Evolutionary conservation across 2,113 vertebrate genomes (phyloP).

Genomic region (Pachypanchax playfairii): DNA sequence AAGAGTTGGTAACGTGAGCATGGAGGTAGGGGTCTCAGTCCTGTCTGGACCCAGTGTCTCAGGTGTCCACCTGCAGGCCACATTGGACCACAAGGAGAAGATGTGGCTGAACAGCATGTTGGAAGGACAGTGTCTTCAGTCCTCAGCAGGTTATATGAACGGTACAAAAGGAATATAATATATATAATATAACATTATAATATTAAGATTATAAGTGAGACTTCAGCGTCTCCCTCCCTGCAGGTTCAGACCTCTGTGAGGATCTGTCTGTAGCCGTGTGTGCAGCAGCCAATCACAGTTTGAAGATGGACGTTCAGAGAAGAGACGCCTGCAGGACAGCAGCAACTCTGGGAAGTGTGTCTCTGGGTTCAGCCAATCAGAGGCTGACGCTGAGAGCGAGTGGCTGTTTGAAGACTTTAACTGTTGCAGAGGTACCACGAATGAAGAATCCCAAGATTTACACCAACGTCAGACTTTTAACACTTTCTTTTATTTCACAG

Average conservation of each 20-base stretch:
- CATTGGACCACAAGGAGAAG: slow-evolving; percentile 73
- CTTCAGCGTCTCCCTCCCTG: not conserved
- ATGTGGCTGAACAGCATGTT: slow-evolving; percentile 75
- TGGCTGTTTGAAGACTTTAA: slow-evolving; percentile 72
- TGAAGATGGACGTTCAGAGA: slow-evolving; percentile 69
- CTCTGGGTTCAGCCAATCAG: slow-evolving; percentile 70
- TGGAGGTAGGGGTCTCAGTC: slow-evolving; percentile 74
- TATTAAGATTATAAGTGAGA: not conserved
- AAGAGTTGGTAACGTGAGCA: slow-evolving; percentile 77
- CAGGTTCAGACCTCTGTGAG: slow-evolving; percentile 66
- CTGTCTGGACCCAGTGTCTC: slow-evolving; percentile 64
- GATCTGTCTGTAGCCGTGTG: slow-evolving; percentile 75
- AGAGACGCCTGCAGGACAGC: slow-evolving; percentile 37
- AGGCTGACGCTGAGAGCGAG: slow-evolving; percentile 73
- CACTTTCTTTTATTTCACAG: slow-evolving; percentile 54
- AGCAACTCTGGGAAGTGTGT: slow-evolving; percentile 68
- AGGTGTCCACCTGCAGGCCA: slow-evolving; percentile 76
- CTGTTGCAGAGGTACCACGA: slow-evolving; percentile 74
- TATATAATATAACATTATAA: too few relatives aligned
- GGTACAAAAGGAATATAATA: too few relatives aligned
- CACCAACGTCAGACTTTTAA: not conserved
- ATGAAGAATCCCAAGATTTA: too few relatives aligned
- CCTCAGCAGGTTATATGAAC: slow-evolving; percentile 71
- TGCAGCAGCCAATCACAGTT: slow-evolving; percentile 50
- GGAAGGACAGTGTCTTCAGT: slow-evolving; percentile 76